Conservation (phyloP, 2,888 invertebrate genomes). For the Apeira syringaria region DNA sequence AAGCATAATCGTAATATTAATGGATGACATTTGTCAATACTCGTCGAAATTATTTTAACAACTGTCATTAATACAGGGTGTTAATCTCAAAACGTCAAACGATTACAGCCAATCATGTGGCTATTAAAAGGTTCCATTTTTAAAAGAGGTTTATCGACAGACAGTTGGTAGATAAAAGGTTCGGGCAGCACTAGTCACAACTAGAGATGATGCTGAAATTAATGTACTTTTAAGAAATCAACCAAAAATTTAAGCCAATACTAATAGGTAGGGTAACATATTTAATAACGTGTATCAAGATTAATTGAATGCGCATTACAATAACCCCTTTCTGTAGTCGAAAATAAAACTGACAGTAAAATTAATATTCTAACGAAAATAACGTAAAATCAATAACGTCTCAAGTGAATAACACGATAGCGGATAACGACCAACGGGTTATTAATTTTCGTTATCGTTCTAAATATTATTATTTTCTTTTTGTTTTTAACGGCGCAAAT, state of each 20-base stretch:
- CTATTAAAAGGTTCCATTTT: slow-evolving; percentile 74
- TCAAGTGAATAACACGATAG: slow-evolving; percentile 42
- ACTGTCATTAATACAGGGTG: slow-evolving; percentile 59
- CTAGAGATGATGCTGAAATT: too few relatives aligned
- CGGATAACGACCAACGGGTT: slow-evolving; percentile 59
- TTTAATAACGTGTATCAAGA: too few relatives aligned
- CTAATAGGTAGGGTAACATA: too few relatives aligned
- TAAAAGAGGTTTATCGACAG: slow-evolving; percentile 69
- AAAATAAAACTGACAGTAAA: slow-evolving; percentile 20
- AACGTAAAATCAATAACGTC: slow-evolving; percentile 45
- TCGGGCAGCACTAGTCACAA: slow-evolving; percentile 20
- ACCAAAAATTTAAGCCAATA: too few relatives aligned
- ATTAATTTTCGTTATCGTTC: slow-evolving; percentile 59
- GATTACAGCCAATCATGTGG: slow-evolving; percentile 66
- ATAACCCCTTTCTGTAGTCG: slow-evolving; percentile 8
- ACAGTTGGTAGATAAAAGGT: slow-evolving; percentile 33
- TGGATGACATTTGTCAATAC: slow-evolving; percentile 73
- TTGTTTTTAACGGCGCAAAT: slow-evolving; percentile 66
- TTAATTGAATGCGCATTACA: too few relatives aligned
- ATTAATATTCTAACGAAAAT: slow-evolving; percentile 20
- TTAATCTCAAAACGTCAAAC: slow-evolving; percentile 72
- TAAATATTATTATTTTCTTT: slow-evolving; percentile 50
- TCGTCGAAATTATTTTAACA: slow-evolving; percentile 55
- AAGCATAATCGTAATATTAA: slow-evolving; percentile 49
- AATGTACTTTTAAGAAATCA: too few relatives aligned